Base-by-base conservation (phyloP, 2,888 invertebrate species). In the Sipunculus nudus region DNA sequence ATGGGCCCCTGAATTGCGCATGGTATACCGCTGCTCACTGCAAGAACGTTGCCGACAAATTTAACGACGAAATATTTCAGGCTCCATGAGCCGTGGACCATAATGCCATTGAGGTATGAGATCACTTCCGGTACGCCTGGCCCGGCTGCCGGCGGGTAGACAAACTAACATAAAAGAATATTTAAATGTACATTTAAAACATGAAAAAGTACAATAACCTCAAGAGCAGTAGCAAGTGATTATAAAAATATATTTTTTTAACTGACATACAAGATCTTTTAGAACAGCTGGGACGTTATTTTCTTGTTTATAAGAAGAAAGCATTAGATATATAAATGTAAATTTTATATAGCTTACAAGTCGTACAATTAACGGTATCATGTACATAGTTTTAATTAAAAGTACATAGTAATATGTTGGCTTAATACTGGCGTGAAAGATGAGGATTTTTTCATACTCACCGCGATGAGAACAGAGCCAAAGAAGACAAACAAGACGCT, bases 21-120 rank as follows among this genome's bases (percentile, higher is more conserved):
- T 1, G 68, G 63, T n/a, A 70, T 31, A 2, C 68, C 68, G 35
- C 60, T 59, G 38, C 63, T 64, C 35, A 72, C 71, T n/a, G 66
- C 61, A 35, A 68, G 54, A 0, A 68, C 52, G 53, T 58, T 49
- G 23, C 64, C 49, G 16, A 53, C 41, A 53, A 72, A 66, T 39
- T 68, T 70, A 53, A 67, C 57, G 39, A 70, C 26, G 32, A 72
- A 54, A 40, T 65, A 67, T 40, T 68, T 68, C n/a, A 71, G 35
- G 19, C 56, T 55, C 28, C 67, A 41, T 6, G 60, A 59, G 2
- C 67, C 58, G 39, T 67, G 70, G 6, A 71, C 63, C 23, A 63
- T 63, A 28, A 68, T 62, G 5, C 71, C 71, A 48, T 71, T 71
- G 19, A 71, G 63, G 49, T 54, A 71, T 21, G 68, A 59, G n/a